Conservation (phyloP, 2,888 invertebrate genomes). For the Athrips mouffetella region DNA sequence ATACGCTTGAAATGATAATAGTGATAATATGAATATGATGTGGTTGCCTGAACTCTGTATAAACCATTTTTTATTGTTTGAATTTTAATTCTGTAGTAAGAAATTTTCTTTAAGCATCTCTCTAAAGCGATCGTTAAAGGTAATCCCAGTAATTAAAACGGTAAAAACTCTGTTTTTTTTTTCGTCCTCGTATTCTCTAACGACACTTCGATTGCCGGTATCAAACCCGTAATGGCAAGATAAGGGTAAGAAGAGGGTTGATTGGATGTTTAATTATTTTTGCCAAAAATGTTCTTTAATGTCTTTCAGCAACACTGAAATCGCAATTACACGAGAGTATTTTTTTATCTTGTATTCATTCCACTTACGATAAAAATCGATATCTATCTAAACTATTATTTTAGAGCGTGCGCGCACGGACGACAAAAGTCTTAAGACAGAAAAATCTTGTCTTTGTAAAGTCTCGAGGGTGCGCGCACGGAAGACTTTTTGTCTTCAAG, state of each 20-base stretch:
- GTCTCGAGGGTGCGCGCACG: too few relatives aligned
- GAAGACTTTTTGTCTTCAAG: too few relatives aligned
- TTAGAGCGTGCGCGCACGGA: too few relatives aligned
- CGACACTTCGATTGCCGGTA: conserved; percentile 15
- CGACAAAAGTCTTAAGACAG: too few relatives aligned
- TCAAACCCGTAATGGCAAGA: conserved; percentile 5
- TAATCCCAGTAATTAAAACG: conserved; percentile 1
- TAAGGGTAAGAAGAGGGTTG: conserved; percentile 3
- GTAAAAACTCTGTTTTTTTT: conserved; percentile 5
- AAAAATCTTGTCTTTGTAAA: too few relatives aligned
- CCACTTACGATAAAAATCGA: too few relatives aligned
- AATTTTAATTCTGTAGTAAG: too few relatives aligned
- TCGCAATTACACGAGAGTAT: too few relatives aligned
- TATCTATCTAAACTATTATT: too few relatives aligned
- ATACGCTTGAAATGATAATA: too few relatives aligned
- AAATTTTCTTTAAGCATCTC: neutral
- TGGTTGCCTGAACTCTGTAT: neutral
- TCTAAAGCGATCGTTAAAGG: neutral
- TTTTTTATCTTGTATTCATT: too few relatives aligned
- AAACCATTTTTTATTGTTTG: neutral
- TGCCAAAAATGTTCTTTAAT: neutral
- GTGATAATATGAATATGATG: neutral
- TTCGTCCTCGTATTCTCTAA: conserved; percentile 7
- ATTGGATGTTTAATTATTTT: conserved; percentile 11
- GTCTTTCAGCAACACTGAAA: too few relatives aligned